Evolutionary conservation across 35 echinoderm and acorn worm species (phyloP).

Genomic region (Diadema setosum): DNA sequence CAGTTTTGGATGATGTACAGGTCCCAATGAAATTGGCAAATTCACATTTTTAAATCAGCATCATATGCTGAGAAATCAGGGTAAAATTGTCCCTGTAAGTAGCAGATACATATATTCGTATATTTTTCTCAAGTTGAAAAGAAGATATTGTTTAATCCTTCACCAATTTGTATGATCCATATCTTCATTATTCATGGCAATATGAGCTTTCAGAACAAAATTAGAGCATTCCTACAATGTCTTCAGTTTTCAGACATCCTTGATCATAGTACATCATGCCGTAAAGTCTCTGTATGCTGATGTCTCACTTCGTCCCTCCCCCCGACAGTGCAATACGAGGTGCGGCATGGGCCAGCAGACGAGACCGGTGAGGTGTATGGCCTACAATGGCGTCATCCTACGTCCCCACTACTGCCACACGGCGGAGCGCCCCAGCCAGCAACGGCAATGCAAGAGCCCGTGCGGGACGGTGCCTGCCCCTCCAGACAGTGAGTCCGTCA

Average conservation of each 20-base stretch:
- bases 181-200: neutral
- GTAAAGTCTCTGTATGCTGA: too few relatives aligned
- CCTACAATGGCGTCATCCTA: slow-evolving; percentile 52
- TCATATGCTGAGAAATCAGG: too few relatives aligned
- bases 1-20: too few relatives aligned
- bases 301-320: neutral
- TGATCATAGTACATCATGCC: too few relatives aligned
- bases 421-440: slow-evolving; percentile 8
- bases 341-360: slow-evolving; percentile 75
- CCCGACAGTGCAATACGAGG: slow-evolving; percentile 61
- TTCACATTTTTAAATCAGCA: too few relatives aligned
- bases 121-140: too few relatives aligned
- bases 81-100: too few relatives aligned
- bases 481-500: slow-evolving; percentile 59
- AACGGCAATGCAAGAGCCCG: slow-evolving; percentile 60
- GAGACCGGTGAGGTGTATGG: slow-evolving; percentile 52
- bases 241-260: too few relatives aligned
- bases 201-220: neutral
- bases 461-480: slow-evolving; percentile 44
- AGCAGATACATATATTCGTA: too few relatives aligned
- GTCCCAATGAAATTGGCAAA: too few relatives aligned
- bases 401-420: slow-evolving; percentile 37
- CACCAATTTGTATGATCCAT: too few relatives aligned
- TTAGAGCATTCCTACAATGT: neutral
- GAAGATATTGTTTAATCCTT: too few relatives aligned